phyloP scores from a whole-genome alignment of 2,797 vertebrate species.

The Scyliorhinus canicula region DNA sequence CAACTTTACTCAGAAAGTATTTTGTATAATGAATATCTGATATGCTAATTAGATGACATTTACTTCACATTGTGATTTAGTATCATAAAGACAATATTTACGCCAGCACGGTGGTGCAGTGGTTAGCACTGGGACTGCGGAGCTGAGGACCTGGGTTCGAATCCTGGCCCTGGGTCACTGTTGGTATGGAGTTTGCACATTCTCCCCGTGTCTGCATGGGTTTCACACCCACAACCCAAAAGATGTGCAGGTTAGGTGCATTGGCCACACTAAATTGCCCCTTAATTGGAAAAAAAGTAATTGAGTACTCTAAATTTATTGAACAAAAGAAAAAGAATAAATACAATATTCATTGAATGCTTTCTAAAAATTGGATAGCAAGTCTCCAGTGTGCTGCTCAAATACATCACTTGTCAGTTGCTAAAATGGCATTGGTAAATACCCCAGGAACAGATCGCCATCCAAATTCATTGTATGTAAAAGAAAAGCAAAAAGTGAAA shows the following conservation, averaged over 20 bases:
- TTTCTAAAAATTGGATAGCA: conserved; percentile 1
- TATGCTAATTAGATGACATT: neutral
- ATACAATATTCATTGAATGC: neutral
- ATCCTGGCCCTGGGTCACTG: no score
- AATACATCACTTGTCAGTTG: neutral
- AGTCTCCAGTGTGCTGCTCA: neutral
- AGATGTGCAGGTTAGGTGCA: no score
- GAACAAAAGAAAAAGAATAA: no score
- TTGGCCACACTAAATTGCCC: no score
- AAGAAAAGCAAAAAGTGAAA: neutral
- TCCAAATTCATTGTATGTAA: neutral
- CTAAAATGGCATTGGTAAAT: neutral
- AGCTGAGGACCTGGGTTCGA: no score
- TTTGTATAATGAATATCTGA: neutral
- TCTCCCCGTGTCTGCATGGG: no score
- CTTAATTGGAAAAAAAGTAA: no score
- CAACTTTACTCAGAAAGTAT: neutral
- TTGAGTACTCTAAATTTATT: no score
- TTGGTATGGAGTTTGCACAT: no score
- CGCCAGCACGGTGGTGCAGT: no score
- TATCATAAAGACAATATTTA: neutral
- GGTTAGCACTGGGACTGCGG: no score
- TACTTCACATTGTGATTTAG: neutral
- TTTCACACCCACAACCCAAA: no score
- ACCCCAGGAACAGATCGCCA: neutral